These are phyloP conservation scores for Nomada ruficornis DNA, from an alignment of 2,888 invertebrate genomes.

Conservation along the genomic window DNA sequence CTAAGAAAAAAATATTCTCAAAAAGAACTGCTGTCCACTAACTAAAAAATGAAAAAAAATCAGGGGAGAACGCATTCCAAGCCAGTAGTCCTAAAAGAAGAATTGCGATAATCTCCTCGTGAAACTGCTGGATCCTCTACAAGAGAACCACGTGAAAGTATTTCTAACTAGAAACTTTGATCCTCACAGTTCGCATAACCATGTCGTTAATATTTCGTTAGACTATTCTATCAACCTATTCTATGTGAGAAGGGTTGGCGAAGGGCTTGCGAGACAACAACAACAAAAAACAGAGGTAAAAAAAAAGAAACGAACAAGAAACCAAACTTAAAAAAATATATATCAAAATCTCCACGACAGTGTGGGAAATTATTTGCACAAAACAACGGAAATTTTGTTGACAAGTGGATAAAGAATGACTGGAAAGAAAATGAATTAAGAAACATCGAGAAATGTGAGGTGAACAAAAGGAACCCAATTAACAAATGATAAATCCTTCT, in stretches of 20 bases:
- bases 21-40: not conserved
- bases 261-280: slow-evolving; percentile 68
- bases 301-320: slow-evolving; percentile 13
- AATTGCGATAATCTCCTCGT: slow-evolving; percentile 30
- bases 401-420: slow-evolving; percentile 5
- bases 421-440: not conserved
- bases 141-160: not conserved
- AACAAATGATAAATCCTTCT: slow-evolving; percentile 62
- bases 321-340: slow-evolving; percentile 8
- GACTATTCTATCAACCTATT: slow-evolving; percentile 71
- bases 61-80: slow-evolving; percentile 32
- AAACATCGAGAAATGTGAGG: slow-evolving; percentile 1
- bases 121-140: slow-evolving; percentile 14
- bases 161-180: slow-evolving; percentile 42
- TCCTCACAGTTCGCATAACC: slow-evolving; percentile 58
- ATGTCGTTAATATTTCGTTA: slow-evolving; percentile 70
- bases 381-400: slow-evolving; percentile 42
- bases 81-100: slow-evolving; percentile 30
- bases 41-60: slow-evolving; percentile 9
- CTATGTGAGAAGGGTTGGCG: slow-evolving; percentile 74
- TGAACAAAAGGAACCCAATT: slow-evolving; percentile 37
- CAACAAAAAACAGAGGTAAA: slow-evolving; percentile 38
- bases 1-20: slow-evolving; percentile 8
- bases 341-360: slow-evolving; percentile 12
- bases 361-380: slow-evolving; percentile 25